These are phyloP conservation scores for Malthinus flaveolus DNA, from an alignment of 2,888 invertebrate genomes.

Conservation along the genomic window DNA sequence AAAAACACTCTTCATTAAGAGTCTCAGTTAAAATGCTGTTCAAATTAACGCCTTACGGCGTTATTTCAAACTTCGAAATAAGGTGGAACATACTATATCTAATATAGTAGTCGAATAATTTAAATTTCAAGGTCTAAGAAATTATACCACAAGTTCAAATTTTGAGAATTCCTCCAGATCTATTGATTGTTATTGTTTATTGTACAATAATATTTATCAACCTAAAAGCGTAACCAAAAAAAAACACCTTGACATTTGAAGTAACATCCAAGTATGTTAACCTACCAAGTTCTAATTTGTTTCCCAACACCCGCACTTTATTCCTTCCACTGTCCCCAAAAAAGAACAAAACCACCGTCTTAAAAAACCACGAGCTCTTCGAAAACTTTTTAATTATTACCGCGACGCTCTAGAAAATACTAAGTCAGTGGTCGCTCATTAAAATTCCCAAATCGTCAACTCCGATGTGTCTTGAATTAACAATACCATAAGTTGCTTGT, in stretches of 20 bases:
- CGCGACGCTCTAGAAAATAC: neutral
- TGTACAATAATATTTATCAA: no score
- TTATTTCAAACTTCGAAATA: no score
- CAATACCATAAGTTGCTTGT: slow-evolving; percentile 4
- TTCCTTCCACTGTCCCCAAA: neutral
- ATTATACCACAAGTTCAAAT: no score
- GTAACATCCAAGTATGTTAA: neutral
- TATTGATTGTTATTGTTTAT: no score
- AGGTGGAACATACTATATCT: no score
- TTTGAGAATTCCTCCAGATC: no score
- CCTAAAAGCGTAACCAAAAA: neutral
- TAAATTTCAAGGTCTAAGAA: no score
- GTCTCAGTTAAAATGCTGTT: no score
- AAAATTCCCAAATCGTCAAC: slow-evolving; percentile 4
- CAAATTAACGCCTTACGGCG: no score
- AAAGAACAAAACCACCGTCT: neutral
- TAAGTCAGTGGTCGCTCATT: slow-evolving; percentile 9
- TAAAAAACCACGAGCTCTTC: neutral
- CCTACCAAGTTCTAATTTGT: neutral
- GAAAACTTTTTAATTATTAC: neutral
- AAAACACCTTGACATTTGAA: slow-evolving; percentile 1
- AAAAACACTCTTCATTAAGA: no score
- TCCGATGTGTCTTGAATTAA: neutral
- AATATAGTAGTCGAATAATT: no score
- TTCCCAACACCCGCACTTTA: neutral